Conservation (phyloP, 1,140 invertebrate genomes). For the Drosophila lacertosa region DNA sequence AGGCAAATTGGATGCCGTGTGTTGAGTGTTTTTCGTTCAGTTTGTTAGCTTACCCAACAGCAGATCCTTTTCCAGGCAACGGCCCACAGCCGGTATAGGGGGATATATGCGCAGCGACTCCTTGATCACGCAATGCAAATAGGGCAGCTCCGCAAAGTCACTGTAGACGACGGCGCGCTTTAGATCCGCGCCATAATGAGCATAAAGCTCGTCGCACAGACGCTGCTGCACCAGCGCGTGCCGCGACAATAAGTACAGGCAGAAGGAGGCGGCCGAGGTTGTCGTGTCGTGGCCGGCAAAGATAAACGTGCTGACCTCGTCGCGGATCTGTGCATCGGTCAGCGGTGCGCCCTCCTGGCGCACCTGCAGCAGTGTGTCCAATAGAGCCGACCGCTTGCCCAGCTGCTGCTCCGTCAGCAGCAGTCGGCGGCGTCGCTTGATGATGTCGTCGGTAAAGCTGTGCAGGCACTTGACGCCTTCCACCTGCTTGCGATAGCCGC, state of each 20-base stretch:
- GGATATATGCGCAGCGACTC: conserved; percentile 87
- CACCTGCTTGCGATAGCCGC: conserved; percentile 61
- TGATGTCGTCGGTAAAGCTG: conserved; percentile 72
- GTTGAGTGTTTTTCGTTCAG: background rate
- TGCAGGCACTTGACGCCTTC: conserved; percentile 69
- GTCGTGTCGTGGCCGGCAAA: conserved; percentile 85
- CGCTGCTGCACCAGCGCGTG: conserved; percentile 84
- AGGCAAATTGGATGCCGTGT: background rate
- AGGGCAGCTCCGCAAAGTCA: conserved; percentile 86
- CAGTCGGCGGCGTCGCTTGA: conserved; percentile 43
- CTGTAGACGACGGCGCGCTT: conserved; percentile 76
- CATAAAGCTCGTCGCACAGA: conserved; percentile 86
- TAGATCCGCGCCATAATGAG: conserved; percentile 84
- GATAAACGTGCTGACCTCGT: conserved; percentile 89
- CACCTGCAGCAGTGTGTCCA: conserved; percentile 88
- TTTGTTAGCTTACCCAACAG: conserved; percentile 56
- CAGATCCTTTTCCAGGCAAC: conserved; percentile 85
- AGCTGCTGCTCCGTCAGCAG: background rate
- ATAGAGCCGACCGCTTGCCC: conserved; percentile 84
- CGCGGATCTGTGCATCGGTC: conserved; percentile 87
- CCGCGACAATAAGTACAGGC: conserved; percentile 62
- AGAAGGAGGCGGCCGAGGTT: conserved; percentile 63
- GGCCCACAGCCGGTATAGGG: conserved; percentile 86
- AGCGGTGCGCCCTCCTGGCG: conserved; percentile 84
- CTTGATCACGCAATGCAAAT: conserved; percentile 86